Conservation (phyloP, 2,113 vertebrate species). For the Oxygymnocypris stewartii region DNA sequence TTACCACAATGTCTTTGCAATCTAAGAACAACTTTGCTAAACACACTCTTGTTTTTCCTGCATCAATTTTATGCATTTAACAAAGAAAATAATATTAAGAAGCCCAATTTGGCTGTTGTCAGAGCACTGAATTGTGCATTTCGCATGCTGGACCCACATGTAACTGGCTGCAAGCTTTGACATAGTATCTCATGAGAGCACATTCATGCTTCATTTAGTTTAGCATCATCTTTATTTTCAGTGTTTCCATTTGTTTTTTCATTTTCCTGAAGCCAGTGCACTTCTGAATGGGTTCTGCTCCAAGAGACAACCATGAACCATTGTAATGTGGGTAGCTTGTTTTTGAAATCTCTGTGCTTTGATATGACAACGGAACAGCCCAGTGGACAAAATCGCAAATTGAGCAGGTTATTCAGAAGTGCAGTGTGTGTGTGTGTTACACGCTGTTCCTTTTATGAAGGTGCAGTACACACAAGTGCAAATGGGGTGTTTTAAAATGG, state of each 20-base stretch:
- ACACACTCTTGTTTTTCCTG: neutral
- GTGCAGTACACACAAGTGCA: constrained; percentile 50
- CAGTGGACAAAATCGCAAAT: constrained; percentile 13
- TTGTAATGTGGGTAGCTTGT: constrained; percentile 17
- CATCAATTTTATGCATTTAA: neutral
- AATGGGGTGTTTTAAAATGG: constrained; percentile 25
- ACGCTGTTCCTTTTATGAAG: constrained; percentile 8
- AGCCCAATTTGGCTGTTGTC: constrained; percentile 5
- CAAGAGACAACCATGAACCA: neutral
- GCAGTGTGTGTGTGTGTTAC: constrained; percentile 60
- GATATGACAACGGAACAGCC: constrained; percentile 7
- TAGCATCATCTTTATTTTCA: constrained; percentile 11
- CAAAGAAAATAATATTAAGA: neutral
- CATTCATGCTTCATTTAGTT: constrained; percentile 24
- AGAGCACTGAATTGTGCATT: constrained; percentile 43
- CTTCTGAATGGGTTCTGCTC: constrained; percentile 68
- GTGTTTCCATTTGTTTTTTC: constrained; percentile 37
- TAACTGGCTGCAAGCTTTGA: constrained; percentile 24
- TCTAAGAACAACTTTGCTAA: neutral
- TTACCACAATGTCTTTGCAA: neutral
- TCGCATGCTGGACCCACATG: constrained; percentile 36
- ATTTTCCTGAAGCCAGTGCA: constrained; percentile 65
- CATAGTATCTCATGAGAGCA: neutral
- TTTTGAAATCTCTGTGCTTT: constrained; percentile 42
- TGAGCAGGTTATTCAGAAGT: constrained; percentile 68